Base-by-base conservation (phyloP, 2,888 invertebrate genomes). In the Cryptophagus acutangulus region DNA sequence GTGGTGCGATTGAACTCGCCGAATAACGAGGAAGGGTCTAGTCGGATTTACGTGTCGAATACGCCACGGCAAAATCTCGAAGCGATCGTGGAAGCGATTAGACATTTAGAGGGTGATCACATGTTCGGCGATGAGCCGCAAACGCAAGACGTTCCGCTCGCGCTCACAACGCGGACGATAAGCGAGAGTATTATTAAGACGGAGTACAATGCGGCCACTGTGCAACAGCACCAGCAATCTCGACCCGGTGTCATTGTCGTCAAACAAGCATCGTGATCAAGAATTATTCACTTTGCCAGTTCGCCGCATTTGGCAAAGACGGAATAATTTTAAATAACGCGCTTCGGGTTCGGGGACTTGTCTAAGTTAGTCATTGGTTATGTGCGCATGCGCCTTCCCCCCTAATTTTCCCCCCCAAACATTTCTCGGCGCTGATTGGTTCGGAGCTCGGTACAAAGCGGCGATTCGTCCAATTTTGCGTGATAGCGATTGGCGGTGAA, bases 51-150 rank as follows among this genome's bases (percentile, higher is more conserved):
- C 57, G 67, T 78, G 35, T 78, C 81, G 10, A 82, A 81, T 51
- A 87, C 87, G 36, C 91, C 92, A 48, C 82, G 93, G 39, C 92
- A 94, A 69, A 96, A 95, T 70, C 76, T 99, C 58, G 95, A 97
- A 71, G 96, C 96, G 9, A 96, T 99, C 54, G 94, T 97, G 25
- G 96, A 97, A 70, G 99, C 99, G 40, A 97, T 99, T 62, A 83
- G 95, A 25, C 96, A 97, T 67, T 74, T 99, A 53, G 97, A 99
- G 68, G 96, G 96, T 26, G 95, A 94, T 67, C 91, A 92, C 68
- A 73, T 93, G 64, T 93, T 94, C 71, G 81, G 84, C 49, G 91
- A 91, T 59, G 84, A 81, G 57, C 74, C 78, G 25, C 59, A 61
- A 14, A 54, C 63, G 18, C 72, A 73, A 51, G 78, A 79, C 36